Percentiles rank a stretch among this genome's conserved stretches.
phyloP scores from a whole-genome alignment of 2,113 vertebrate species.

The Ginglymostoma cirratum region DNA sequence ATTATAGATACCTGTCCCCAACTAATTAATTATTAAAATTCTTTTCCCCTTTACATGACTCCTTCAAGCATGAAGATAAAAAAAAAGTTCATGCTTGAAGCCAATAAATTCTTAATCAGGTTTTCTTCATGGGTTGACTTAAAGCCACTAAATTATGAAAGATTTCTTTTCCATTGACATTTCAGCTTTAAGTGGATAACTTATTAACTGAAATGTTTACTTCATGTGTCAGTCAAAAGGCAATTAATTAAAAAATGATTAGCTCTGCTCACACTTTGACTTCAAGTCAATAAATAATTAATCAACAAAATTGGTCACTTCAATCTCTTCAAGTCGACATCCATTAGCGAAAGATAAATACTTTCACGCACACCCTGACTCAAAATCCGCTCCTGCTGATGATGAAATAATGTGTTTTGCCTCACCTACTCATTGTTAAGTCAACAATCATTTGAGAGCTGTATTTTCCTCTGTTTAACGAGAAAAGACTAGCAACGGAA shows the following conservation, averaged over 20 bases:
- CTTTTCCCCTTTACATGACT: neutral
- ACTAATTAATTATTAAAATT: neutral
- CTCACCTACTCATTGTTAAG: neutral
- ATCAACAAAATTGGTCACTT: neutral
- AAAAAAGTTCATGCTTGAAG: neutral
- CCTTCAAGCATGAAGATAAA: neutral
- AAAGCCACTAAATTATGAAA: constrained; percentile 8
- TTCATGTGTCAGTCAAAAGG: neutral
- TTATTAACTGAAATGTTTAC: neutral
- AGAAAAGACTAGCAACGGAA: neutral
- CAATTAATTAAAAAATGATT: neutral
- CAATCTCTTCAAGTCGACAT: neutral
- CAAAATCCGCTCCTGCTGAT: neutral
- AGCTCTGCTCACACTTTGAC: neutral
- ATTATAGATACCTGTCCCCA: neutral
- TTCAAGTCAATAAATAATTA: neutral
- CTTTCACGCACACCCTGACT: neutral
- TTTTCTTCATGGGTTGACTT: neutral
- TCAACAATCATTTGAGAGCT: neutral
- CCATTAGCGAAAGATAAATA: neutral
- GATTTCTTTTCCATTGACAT: neutral
- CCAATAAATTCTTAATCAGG: constrained; percentile 8
- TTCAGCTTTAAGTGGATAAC: constrained; percentile 11
- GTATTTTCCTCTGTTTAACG: neutral
- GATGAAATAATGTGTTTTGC: neutral